Base-by-base conservation (phyloP, 2,113 vertebrate genomes). In the Loxodonta africana region DNA sequence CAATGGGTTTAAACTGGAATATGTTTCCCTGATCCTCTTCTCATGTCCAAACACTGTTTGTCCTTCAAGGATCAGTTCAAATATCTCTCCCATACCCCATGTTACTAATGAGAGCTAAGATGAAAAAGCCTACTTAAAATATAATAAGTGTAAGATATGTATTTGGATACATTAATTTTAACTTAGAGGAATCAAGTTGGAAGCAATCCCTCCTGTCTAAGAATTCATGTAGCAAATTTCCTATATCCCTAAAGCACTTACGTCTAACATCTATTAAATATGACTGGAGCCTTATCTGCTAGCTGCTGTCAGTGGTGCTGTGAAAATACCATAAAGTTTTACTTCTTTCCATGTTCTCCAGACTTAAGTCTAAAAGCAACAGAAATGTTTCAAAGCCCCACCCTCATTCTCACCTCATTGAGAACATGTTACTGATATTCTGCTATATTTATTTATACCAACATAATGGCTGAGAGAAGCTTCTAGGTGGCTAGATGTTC, bases 231-330 rank as follows among this genome's bases (percentile, higher is more conserved):
- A 93, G 41, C 33, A 95, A 92, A 96, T 85, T 73, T 67, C 15
- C 91, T 57, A 76, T 33, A 84, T 53, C 2, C 28, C 83, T 89
- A 76, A 91, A 73, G 17, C 20, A 93, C 28, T 73, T 93, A 60
- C 37, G 95, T 97, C 81, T 85, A 96, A 48, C 21, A 83, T 84
- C 77, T 87, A 95, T 95, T 92, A 93, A 86, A 57, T 81, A 62
- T 26, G 6, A 62, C 41, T 63, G 8, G 23, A 48, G 26, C 88
- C 41, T 37, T 97, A 1, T 67, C 33, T 91, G 53, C 25, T 91
- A 78, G 82, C 67, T 62, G 77, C 44, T 77, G 1, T 90, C 18
- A 89, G 4, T 80, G 60, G 44, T 81, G 4, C 18, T 41, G 53
- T 74, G 51, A 91, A 90, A 93, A 63, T 96, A 33, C 28, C 26